Evolutionary conservation across 2,888 invertebrate species (phyloP), one percentile per base, ranked within the genome.

Genomic region (Philonicus albiceps): DNA sequence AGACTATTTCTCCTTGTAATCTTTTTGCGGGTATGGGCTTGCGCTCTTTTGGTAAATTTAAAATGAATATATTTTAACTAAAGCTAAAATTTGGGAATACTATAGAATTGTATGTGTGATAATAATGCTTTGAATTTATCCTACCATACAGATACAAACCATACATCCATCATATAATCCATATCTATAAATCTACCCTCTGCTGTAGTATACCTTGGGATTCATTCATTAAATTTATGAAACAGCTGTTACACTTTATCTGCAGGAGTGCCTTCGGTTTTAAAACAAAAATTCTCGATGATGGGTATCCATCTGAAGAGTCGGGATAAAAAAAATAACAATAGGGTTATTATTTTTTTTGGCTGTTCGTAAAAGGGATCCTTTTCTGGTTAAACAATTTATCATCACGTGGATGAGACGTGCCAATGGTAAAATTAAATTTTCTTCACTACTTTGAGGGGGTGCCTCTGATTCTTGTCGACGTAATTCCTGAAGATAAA

Each of bases 161-260:
- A 43, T 43, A 13, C 40, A 37, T 11, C 37, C 34, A 0, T 11
- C 7, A 11, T 11, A 43, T 43, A 43, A 43, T 43, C 3, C 3
- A 7, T 16, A 43, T 16, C 40, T 13, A 13, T 13, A n/a, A n/a
- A n/a, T n/a, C n/a, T n/a, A 13, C 64, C 27, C 3, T 6, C 64
- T 2, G 27, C n/a, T 13, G 8, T 16, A 16, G 34, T 16, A n/a
- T 64, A 49, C 49, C 27, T 40, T 81, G 22, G 37, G 55, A 55
- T 81, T 81, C 81, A 81, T 81, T 81, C 81, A 81, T 81, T 81
- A 81, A 81, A 81, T 55, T 81, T 81, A 81, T 81, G 81, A 81
- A 64, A 81, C 81, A 81, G 81, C 81, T 81, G 81, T 81, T 81
- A 64, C 64, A 64, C 64, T 81, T n/a, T 81, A 55, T 55, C 81